Evolutionary conservation across 2,797 vertebrate genomes (phyloP).

Genomic region (Pagetopsis macropterus): DNA sequence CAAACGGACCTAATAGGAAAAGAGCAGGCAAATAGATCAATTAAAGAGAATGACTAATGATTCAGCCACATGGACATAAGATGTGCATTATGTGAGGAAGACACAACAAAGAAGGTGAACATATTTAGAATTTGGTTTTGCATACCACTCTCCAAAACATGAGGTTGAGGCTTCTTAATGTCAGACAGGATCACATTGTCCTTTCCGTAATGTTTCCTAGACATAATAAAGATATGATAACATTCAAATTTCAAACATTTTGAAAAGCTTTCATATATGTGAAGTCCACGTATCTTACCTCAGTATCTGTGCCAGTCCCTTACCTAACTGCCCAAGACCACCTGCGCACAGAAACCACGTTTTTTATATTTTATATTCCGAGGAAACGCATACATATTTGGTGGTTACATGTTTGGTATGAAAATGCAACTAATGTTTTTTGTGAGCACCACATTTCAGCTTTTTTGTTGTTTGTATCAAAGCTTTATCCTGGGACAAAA

Average conservation of each 20-base stretch:
- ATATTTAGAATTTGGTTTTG: conserved; percentile 12
- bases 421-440: conserved; percentile 43
- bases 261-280: not conserved
- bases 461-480: conserved; percentile 66
- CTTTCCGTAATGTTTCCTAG: conserved; percentile 80
- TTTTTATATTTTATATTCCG: not conserved
- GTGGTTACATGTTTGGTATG: not conserved
- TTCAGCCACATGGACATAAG: not conserved
- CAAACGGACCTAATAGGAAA: conserved; percentile 79
- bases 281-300: conserved; percentile 72
- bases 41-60: not conserved
- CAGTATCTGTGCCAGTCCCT: conserved; percentile 82
- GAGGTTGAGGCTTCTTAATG: conserved; percentile 83
- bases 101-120: not conserved
- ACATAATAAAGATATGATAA: conserved; percentile 19
- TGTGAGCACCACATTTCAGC: conserved; percentile 24
- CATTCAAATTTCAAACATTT: conserved; percentile 15
- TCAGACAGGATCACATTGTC: conserved; percentile 86
- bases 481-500: conserved; percentile 75
- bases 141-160: conserved; percentile 80
- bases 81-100: not conserved
- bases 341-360: conserved; percentile 68
- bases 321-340: conserved; percentile 85
- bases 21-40: not conserved
- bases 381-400: conserved; percentile 5